Conservation (phyloP, 2,888 invertebrate species). For the Spodoptera exigua region DNA sequence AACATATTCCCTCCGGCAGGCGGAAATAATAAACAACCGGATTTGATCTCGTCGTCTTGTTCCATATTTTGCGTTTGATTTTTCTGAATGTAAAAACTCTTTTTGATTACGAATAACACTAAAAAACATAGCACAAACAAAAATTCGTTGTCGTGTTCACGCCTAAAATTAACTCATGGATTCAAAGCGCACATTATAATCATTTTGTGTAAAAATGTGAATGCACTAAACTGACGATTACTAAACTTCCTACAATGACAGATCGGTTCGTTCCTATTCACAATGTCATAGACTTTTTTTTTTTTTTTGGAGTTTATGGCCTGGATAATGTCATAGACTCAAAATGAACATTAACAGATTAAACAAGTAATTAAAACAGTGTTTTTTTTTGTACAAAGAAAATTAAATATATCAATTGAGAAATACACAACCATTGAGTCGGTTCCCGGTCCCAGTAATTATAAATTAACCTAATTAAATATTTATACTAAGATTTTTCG, state of each 20-base stretch:
- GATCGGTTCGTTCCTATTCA: not conserved
- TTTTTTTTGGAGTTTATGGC: too few relatives aligned
- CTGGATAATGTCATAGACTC: too few relatives aligned
- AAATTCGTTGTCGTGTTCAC: constrained; percentile 39
- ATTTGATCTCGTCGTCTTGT: constrained; percentile 92
- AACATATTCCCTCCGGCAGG: constrained; percentile 90
- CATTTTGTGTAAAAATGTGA: constrained; percentile 40
- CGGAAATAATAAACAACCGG: constrained; percentile 94
- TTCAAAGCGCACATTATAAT: constrained; percentile 21
- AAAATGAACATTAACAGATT: too few relatives aligned
- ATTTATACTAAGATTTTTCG: too few relatives aligned
- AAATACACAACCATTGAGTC: too few relatives aligned
- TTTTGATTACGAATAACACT: constrained; percentile 41
- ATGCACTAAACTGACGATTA: constrained; percentile 23
- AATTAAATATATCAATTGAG: too few relatives aligned
- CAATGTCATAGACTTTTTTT: too few relatives aligned
- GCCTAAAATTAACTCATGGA: constrained; percentile 22
- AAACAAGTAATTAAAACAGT: too few relatives aligned
- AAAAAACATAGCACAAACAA: constrained; percentile 64
- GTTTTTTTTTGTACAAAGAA: too few relatives aligned
- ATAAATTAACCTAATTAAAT: too few relatives aligned
- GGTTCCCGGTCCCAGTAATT: too few relatives aligned
- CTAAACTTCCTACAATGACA: constrained; percentile 37
- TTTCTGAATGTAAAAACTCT: constrained; percentile 46
- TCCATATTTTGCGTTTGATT: constrained; percentile 88